Conservation (phyloP, 2,113 vertebrate genomes). For the Cryptotis parvus region DNA sequence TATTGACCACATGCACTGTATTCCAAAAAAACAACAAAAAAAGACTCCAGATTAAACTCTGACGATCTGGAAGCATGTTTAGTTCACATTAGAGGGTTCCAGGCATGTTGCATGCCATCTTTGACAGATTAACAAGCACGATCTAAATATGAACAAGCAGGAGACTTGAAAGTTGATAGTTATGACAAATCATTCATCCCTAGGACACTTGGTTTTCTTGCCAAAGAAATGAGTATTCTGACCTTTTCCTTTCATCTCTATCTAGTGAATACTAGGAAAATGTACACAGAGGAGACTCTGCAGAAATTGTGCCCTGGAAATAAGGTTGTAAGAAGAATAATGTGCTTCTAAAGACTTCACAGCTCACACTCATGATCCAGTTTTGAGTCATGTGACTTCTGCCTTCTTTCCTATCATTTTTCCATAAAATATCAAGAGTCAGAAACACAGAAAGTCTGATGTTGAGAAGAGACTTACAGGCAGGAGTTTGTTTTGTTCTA, state of each 20-base stretch:
- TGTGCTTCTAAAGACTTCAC: not conserved
- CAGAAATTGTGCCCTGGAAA: not conserved
- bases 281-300: not conserved
- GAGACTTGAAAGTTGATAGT: not conserved
- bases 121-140: not conserved
- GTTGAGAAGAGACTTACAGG: not conserved
- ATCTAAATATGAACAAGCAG: not conserved
- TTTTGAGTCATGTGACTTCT: not conserved
- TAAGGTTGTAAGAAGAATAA: not conserved
- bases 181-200: not conserved
- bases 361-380: not conserved
- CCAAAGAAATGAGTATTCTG: not conserved
- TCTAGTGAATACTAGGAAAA: not conserved
- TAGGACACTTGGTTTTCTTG: not conserved
- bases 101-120: not conserved
- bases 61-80: not conserved
- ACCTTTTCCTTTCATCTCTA: not conserved
- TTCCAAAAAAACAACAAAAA: not conserved
- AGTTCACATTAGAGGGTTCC: not conserved
- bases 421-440: not conserved
- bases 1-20: no score
- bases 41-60: not conserved
- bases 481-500: no score
- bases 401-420: not conserved
- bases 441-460: not conserved